Evolutionary conservation across 2,888 invertebrate species (phyloP).

Genomic region (Pachymerium ferrugineum): DNA sequence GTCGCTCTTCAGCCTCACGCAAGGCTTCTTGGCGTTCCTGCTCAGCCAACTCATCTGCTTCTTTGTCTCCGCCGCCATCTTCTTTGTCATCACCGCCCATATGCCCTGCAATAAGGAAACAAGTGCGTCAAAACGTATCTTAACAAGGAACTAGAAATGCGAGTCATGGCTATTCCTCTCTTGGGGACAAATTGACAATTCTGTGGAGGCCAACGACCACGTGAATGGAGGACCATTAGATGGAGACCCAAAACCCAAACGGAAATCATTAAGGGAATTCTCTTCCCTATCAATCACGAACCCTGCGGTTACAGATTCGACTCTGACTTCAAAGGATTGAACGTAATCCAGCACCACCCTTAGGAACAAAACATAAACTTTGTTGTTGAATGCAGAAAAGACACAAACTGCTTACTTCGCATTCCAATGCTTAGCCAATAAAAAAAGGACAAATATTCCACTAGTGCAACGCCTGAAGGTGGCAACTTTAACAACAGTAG

Average conservation of each 20-base stretch:
- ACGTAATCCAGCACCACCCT: neutral
- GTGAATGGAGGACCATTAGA: neutral
- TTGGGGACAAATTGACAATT: slow-evolving; percentile 8
- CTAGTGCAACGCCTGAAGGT: no score
- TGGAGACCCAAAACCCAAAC: neutral
- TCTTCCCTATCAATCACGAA: neutral
- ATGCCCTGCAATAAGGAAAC: slow-evolving; percentile 32
- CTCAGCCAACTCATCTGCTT: slow-evolving; percentile 97
- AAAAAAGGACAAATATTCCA: no score
- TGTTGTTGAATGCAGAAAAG: no score
- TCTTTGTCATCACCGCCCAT: slow-evolving; percentile 65
- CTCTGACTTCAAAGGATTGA: neutral
- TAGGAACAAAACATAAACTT: neutral
- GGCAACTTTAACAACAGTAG: no score
- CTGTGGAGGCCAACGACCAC: neutral
- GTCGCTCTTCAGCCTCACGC: slow-evolving; percentile 92
- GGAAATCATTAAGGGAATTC: slow-evolving; percentile 5
- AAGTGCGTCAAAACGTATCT: neutral
- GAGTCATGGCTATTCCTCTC: slow-evolving; percentile 3
- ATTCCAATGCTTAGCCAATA: no score
- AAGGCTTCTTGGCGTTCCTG: slow-evolving; percentile 97
- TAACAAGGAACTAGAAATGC: slow-evolving; percentile 1
- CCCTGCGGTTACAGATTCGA: neutral
- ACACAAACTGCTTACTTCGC: no score
- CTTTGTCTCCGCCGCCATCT: slow-evolving; percentile 80